phyloP scores from a whole-genome alignment of 1,140 invertebrate genomes.

The Penaeus vannamei region DNA sequence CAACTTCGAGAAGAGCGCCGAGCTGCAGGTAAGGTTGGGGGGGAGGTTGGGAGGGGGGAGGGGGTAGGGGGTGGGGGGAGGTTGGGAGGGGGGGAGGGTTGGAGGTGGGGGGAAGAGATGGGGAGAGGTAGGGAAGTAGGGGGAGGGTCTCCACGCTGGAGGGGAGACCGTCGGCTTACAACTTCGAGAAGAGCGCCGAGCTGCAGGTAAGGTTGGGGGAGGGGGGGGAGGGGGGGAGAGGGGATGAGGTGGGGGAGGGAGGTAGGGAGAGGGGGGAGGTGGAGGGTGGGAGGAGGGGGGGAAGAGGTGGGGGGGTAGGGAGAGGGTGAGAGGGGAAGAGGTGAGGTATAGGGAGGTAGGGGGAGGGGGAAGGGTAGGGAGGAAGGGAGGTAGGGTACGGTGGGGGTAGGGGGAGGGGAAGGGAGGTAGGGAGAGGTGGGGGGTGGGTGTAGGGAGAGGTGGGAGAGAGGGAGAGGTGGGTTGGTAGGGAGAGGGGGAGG shows the following conservation, averaged over 20 bases:
- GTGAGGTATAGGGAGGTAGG: conserved; percentile 76
- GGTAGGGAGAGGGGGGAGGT: too few species aligned
- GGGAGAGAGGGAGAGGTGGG: background rate
- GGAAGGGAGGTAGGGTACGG: conserved; percentile 52
- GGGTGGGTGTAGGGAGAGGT: conserved; percentile 62
- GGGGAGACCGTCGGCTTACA: conserved; percentile 90
- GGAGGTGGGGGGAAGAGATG: conserved; percentile 7
- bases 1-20: conserved; percentile 89
- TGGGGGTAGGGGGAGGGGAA: conserved; percentile 73
- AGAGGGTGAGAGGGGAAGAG: conserved; percentile 94
- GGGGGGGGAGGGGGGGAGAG: conserved; percentile 62
- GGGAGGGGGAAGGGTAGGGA: conserved; percentile 89
- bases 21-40: conserved; percentile 84
- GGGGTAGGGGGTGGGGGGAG: conserved; percentile 71
- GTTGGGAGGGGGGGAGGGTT: too few species aligned
- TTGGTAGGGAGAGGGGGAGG: background rate
- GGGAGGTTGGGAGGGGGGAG: conserved; percentile 77
- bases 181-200: conserved; percentile 89
- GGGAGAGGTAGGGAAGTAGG: conserved; percentile 72
- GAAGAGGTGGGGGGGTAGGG: conserved; percentile 76
- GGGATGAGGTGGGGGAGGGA: too few species aligned
- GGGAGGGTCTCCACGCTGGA: conserved; percentile 96
- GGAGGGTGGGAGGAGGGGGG: too few species aligned
- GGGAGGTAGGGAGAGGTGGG: too few species aligned
- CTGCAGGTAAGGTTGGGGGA: conserved; percentile 81